Evolutionary conservation across 2,113 vertebrate species (phyloP).

Genomic region (Syrrhaptes paradoxus): DNA sequence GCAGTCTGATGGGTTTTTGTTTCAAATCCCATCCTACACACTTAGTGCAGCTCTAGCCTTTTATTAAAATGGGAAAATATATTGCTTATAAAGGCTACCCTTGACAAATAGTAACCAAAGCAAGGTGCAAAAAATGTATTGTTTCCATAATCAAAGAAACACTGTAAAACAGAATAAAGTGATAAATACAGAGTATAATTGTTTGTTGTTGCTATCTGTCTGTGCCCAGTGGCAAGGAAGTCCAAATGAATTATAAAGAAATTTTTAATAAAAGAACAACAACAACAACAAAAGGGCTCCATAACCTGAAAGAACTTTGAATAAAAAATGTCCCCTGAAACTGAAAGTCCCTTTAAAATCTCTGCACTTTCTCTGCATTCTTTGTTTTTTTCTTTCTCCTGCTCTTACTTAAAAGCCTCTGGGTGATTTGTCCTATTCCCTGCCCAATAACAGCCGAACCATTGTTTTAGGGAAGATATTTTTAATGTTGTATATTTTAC

Average conservation of each 20-base stretch:
- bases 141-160: conserved; percentile 67
- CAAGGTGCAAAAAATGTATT: conserved; percentile 75
- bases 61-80: conserved; percentile 80
- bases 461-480: conserved; percentile 50
- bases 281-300: neutral
- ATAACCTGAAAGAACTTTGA: conserved; percentile 60
- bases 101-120: conserved; percentile 65
- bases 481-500: conserved; percentile 60
- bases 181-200: conserved; percentile 67
- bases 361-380: neutral
- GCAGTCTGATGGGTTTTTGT: conserved; percentile 5
- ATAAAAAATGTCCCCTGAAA: conserved; percentile 57
- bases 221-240: conserved; percentile 61
- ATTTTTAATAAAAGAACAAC: conserved; percentile 71
- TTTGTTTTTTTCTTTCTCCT: neutral
- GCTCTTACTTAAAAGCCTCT: conserved; percentile 57
- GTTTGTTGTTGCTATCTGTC: conserved; percentile 66
- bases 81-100: conserved; percentile 69
- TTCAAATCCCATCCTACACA: conserved; percentile 28
- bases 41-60: conserved; percentile 56
- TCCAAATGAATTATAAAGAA: conserved; percentile 64
- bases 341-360: conserved; percentile 36
- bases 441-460: conserved; percentile 50
- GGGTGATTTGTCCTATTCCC: conserved; percentile 62
- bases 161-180: conserved; percentile 66